phyloP scores from a whole-genome alignment of 1,140 invertebrate genomes.

The Propsilocerus akamusi region DNA sequence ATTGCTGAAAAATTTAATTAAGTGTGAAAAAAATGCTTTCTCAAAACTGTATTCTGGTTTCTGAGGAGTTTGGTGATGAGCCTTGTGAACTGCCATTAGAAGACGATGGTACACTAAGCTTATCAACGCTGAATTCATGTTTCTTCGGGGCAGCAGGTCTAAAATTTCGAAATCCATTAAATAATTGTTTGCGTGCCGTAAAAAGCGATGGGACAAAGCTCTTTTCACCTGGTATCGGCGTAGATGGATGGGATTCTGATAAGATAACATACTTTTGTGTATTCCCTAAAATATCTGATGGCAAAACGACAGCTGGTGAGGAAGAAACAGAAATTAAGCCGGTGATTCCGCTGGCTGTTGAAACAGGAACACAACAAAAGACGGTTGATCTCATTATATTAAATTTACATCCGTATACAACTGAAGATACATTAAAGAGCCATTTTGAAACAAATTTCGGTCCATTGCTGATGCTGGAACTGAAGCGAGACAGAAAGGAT shows the following conservation, averaged over 20 bases:
- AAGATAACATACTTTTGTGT: conserved; percentile 24
- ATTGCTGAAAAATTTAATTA: not conserved
- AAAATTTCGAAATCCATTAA: not conserved
- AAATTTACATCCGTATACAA: conserved; percentile 60
- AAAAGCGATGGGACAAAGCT: not conserved
- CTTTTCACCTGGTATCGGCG: conserved; percentile 20
- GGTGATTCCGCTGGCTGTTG: not conserved
- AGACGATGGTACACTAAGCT: not conserved
- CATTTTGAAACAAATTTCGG: conserved; percentile 54
- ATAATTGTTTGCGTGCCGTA: not conserved
- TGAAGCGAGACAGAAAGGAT: conserved; percentile 53
- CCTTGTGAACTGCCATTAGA: not conserved
- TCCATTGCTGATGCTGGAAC: conserved; percentile 53
- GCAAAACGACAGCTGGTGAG: conserved; percentile 11
- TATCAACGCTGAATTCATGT: not conserved
- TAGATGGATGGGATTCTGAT: conserved; percentile 23
- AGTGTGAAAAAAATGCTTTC: not conserved
- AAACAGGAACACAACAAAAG: not conserved
- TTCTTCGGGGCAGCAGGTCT: not conserved
- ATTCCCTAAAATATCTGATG: conserved; percentile 21
- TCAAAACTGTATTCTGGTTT: not conserved
- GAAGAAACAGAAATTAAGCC: not conserved
- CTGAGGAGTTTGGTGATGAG: not conserved
- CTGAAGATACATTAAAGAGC: conserved; percentile 48
- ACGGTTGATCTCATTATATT: conserved; percentile 50